Evolutionary conservation across 2,797 vertebrate species (phyloP).

Genomic region (Pseudopleuronectes americanus): DNA sequence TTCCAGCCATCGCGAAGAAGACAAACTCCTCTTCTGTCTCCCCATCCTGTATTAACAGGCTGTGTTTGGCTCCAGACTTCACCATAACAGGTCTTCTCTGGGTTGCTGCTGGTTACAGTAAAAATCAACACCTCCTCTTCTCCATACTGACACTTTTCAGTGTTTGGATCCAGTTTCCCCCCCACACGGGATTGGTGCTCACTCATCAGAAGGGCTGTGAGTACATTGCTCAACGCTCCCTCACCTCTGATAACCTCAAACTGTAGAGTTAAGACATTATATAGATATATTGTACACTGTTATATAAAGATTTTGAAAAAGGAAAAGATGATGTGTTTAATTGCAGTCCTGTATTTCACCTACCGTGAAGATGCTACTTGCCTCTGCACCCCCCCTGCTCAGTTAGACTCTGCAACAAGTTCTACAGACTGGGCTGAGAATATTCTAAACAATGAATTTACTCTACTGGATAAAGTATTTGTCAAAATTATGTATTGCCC

Average conservation of each 20-base stretch:
- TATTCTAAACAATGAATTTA: no score
- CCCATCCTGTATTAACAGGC: constrained; percentile 68
- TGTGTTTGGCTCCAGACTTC: constrained; percentile 65
- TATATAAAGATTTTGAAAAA: no score
- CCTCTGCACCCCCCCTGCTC: no score
- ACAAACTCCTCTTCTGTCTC: constrained; percentile 71
- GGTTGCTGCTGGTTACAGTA: constrained; percentile 74
- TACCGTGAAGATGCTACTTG: no score
- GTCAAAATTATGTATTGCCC: no score
- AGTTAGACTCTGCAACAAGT: no score
- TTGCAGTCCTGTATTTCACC: no score
- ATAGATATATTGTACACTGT: neutral
- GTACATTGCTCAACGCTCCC: constrained; percentile 13
- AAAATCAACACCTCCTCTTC: constrained; percentile 74
- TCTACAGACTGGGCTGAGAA: no score
- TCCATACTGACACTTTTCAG: constrained; percentile 66
- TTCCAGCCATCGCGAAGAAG: constrained; percentile 73
- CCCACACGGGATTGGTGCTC: constrained; percentile 33
- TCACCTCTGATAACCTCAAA: neutral
- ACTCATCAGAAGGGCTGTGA: constrained; percentile 48
- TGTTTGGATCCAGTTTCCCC: constrained; percentile 66
- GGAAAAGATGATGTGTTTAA: no score
- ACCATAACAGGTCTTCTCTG: constrained; percentile 48
- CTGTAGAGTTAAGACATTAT: neutral
- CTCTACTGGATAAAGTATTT: no score